phyloP scores from a whole-genome alignment of 2,113 vertebrate species.

The Spea multiplicata region DNA sequence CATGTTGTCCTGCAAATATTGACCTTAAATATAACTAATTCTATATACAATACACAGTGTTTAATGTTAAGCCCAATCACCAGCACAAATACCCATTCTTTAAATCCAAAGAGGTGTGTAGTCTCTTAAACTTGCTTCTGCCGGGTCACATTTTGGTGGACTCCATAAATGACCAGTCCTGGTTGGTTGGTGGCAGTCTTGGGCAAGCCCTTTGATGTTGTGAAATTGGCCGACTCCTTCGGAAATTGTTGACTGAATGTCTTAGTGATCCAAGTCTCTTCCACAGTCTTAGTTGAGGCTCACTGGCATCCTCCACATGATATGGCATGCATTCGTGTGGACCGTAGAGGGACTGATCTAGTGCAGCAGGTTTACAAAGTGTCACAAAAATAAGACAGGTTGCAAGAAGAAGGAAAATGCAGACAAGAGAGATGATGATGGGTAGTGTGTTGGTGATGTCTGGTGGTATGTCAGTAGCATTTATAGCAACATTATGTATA shows the following conservation, averaged over 20 bases:
- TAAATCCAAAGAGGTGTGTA: neutral
- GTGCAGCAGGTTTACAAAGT: slow-evolving; percentile 64
- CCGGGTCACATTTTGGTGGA: slow-evolving; percentile 83
- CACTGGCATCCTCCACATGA: slow-evolving; percentile 63
- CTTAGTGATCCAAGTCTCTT: slow-evolving; percentile 83
- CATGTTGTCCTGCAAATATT: too few species aligned
- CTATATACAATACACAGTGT: too few species aligned
- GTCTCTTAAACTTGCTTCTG: neutral
- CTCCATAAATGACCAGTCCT: slow-evolving; percentile 58
- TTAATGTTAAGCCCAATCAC: too few species aligned
- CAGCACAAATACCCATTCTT: too few species aligned
- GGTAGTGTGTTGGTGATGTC: slow-evolving; percentile 61
- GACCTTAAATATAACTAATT: too few species aligned
- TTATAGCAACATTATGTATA: slow-evolving; percentile 18
- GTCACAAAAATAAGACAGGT: slow-evolving; percentile 76
- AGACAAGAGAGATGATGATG: slow-evolving; percentile 70
- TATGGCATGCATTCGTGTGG: slow-evolving; percentile 65
- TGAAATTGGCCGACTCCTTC: slow-evolving; percentile 57
- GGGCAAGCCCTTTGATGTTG: slow-evolving; percentile 44
- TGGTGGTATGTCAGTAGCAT: neutral
- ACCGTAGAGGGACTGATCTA: slow-evolving; percentile 50
- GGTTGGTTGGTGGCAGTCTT: slow-evolving; percentile 25
- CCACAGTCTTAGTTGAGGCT: slow-evolving; percentile 89
- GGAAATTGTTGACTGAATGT: slow-evolving; percentile 72
- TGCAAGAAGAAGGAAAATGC: slow-evolving; percentile 79